Conservation (phyloP, 2,113 vertebrate genomes). For the Gallinago undulata region DNA sequence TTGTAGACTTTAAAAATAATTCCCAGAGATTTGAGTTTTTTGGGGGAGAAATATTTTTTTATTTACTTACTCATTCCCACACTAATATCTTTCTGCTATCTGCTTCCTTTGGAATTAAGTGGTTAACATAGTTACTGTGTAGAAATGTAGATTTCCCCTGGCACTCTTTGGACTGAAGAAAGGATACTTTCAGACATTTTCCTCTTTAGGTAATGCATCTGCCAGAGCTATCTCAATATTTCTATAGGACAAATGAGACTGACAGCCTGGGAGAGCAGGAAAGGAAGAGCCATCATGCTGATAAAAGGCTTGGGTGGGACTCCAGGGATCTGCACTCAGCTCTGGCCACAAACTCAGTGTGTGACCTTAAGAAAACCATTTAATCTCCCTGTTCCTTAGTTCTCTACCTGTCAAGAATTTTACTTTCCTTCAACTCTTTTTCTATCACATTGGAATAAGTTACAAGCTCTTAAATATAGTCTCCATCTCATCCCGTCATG, state of each 20-base stretch:
- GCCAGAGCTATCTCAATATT: slow-evolving; percentile 17
- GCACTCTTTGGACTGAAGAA: slow-evolving; percentile 6
- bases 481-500: neutral
- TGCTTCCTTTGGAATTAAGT: slow-evolving; percentile 40
- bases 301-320: neutral
- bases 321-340: neutral
- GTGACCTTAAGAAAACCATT: neutral
- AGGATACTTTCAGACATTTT: slow-evolving; percentile 31
- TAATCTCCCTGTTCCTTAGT: neutral
- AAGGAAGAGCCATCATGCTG: neutral
- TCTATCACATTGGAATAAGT: neutral
- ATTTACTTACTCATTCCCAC: slow-evolving; percentile 63
- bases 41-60: slow-evolving; percentile 44
- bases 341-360: neutral
- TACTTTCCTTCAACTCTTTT: neutral
- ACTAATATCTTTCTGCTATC: slow-evolving; percentile 20
- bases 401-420: neutral
- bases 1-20: slow-evolving; percentile 43
- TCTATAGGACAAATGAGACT: slow-evolving; percentile 13
- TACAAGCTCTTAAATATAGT: neutral
- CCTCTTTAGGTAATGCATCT: slow-evolving; percentile 30
- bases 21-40: slow-evolving; percentile 41
- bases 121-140: slow-evolving; percentile 2
- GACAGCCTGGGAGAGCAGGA: slow-evolving; percentile 23
- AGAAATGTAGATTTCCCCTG: slow-evolving; percentile 41